These are phyloP conservation scores for Streptopelia turtur DNA, from an alignment of 2,797 vertebrate genomes.

Conservation along the genomic window DNA sequence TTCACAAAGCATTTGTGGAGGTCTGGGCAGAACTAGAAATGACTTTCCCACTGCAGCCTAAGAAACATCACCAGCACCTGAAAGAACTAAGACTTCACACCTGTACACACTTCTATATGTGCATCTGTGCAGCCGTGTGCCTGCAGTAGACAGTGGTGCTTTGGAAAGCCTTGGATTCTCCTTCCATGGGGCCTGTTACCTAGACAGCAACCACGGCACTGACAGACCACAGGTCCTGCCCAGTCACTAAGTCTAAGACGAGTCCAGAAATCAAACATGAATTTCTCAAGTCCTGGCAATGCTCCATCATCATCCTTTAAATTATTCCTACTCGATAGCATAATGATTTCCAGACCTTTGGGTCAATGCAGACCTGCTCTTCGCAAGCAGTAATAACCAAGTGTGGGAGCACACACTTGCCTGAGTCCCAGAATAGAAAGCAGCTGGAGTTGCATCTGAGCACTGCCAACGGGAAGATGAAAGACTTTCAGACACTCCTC, in stretches of 20 bases:
- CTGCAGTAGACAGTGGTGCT: neutral
- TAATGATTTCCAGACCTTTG: neutral
- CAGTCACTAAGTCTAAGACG: neutral
- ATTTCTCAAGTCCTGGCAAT: neutral
- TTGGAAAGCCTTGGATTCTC: neutral
- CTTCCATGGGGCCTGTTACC: neutral
- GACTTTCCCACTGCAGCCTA: neutral
- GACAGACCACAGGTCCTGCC: neutral
- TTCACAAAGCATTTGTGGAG: neutral
- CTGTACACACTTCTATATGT: fast-evolving
- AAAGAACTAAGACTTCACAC: neutral
- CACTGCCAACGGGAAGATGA: neutral
- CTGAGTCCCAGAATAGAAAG: neutral
- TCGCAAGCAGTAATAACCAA: neutral
- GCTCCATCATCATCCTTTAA: neutral
- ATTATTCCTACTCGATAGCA: neutral
- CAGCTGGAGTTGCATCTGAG: neutral
- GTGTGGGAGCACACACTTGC: neutral
- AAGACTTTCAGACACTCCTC: neutral
- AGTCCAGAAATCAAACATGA: neutral
- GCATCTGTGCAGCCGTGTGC: neutral
- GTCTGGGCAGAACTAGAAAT: neutral
- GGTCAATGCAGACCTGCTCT: neutral
- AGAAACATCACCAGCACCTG: neutral
- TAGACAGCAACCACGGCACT: neutral